Base-by-base conservation (phyloP, 2,888 invertebrate species). In the Drosophila engyochracea region DNA sequence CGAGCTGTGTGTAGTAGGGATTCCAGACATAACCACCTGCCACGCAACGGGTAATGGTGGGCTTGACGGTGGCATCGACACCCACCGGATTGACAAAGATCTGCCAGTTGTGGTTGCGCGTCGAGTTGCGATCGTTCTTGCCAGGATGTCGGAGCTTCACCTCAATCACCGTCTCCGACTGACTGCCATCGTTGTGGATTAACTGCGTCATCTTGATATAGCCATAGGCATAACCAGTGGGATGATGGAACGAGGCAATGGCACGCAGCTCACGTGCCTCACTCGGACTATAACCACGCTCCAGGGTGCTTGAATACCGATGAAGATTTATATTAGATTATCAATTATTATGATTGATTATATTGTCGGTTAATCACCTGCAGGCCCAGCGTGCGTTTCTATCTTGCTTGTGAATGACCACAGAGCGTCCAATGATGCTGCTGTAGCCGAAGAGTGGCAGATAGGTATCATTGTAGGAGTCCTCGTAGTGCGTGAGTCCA, bases 21-120 rank as follows among this genome's bases (percentile, higher is more conserved):
- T 98, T 98, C 98, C 98, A 98, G 16, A 96, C 95, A 91, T 97
- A 98, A 10, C 98, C 98, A 31, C 97, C 97, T 2, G 98, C 98
- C 12, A 97, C 97, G 92, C 98, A 98, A 80, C 98, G 95, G 0
- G 97, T 97, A 79, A 94, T 94, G 71, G 96, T 95, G 44, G 96
- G 96, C 92, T 96, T 95, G 9, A 98, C 98, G 0, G 97, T 95
- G 0, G 98, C 98, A 94, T 98, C 98, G 64, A 98, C 97, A 0
- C 97, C 98, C 53, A 98, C 97, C 0, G 97, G 96, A 94, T 98
- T 98, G 44, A 98, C 98, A 92, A 95, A 98, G 83, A 98, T 96
- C 61, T 97, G 96, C 98, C 98, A 98, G 85, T 97, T 96, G 93
- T 98, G 98, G 91, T 97, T 95, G 85, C 94, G 94, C 0, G 98